phyloP scores from a whole-genome alignment of 2,113 vertebrate genomes.

The Apodemus speciosus region DNA sequence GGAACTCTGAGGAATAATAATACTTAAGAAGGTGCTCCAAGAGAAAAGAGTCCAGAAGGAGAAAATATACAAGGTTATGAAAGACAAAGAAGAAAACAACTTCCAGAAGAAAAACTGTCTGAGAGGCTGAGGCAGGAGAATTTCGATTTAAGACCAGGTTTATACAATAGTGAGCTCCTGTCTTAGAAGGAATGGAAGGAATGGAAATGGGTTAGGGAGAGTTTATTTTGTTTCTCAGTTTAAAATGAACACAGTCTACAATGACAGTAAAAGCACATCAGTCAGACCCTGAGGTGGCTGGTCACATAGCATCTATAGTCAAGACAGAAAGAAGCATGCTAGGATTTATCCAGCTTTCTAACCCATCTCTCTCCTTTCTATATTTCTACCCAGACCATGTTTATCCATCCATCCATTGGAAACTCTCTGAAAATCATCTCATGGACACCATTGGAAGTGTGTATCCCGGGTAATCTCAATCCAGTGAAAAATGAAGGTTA shows the following conservation, averaged over 20 bases:
- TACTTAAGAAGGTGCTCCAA: not conserved
- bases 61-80: not conserved
- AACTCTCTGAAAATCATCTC: not conserved
- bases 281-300: not conserved
- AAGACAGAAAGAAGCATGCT: not conserved
- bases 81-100: no score
- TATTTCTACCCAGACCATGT: not conserved
- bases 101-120: not conserved
- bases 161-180: not conserved
- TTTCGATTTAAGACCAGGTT: not conserved
- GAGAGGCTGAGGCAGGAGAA: not conserved
- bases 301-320: not conserved
- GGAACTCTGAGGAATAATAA: not conserved
- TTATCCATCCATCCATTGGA: not conserved
- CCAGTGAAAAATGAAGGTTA: not conserved
- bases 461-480: not conserved
- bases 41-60: not conserved
- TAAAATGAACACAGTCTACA: not conserved
- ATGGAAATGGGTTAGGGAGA: not conserved
- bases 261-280: no score
- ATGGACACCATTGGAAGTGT: not conserved
- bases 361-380: not conserved
- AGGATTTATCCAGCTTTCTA: no score
- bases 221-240: not conserved
- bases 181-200: not conserved